phyloP scores from a whole-genome alignment of 2,797 vertebrate genomes.

The Alca torda region DNA sequence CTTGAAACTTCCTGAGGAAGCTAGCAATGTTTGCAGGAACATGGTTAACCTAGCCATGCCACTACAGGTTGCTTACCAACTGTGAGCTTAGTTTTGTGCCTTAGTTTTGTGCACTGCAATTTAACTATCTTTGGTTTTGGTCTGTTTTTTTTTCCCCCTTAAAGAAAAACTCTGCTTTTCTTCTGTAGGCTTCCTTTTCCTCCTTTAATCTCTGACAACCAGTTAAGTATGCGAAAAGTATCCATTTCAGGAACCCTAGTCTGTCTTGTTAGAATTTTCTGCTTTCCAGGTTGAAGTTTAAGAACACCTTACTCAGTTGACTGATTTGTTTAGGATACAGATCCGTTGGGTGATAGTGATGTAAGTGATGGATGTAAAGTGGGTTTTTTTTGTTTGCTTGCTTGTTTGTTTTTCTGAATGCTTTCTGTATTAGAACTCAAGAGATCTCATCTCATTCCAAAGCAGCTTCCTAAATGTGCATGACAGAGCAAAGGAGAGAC shows the following conservation, averaged over 20 bases:
- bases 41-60: background rate
- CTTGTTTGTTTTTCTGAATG: background rate
- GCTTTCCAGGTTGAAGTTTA: background rate
- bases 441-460: background rate
- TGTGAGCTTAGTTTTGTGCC: background rate
- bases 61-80: background rate
- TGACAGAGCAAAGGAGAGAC: background rate
- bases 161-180: background rate
- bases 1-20: background rate
- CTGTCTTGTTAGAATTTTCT: background rate
- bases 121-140: background rate
- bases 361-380: background rate
- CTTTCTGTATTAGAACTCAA: background rate
- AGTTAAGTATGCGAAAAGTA: background rate
- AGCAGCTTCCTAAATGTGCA: background rate
- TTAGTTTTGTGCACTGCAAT: background rate
- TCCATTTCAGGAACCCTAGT: background rate
- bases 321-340: background rate
- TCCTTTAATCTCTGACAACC: background rate
- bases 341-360: background rate
- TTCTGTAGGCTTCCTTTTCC: background rate
- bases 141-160: background rate
- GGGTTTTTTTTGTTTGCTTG: background rate
- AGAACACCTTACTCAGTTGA: background rate
- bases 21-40: background rate